A percentile compares a stretch with the other conserved stretches of the same genome.
Evolutionary conservation across 1,140 invertebrate genomes (phyloP).

Genomic region (Diorhabda sublineata): DNA sequence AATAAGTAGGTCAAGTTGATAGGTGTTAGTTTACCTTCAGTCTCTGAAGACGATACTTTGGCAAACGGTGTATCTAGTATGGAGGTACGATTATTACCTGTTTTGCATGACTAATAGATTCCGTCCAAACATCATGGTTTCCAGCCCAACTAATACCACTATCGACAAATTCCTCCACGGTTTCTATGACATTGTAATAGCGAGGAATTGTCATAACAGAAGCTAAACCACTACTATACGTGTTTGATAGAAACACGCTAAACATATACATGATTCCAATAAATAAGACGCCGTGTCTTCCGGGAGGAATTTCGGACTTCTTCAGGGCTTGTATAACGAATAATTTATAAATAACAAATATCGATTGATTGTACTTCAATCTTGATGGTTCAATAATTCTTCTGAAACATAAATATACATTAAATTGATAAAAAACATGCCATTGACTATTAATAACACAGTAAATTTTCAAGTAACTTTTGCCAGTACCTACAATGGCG

Average conservation of each 20-base stretch:
- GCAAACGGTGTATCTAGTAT: too few relatives aligned
- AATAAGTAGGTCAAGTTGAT: too few relatives aligned
- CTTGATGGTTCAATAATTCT: too few relatives aligned
- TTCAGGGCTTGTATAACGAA: conserved; percentile 27
- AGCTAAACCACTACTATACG: conserved; percentile 54
- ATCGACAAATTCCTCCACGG: conserved; percentile 30
- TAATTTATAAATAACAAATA: conserved; percentile 24
- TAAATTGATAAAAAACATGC: too few relatives aligned
- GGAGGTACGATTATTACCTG: too few relatives aligned
- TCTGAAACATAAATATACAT: too few relatives aligned
- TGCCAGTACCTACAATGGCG: too few relatives aligned
- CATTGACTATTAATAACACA: conserved; percentile 8
- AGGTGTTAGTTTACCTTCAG: too few relatives aligned
- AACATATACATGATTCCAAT: conserved; percentile 47
- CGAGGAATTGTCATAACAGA: conserved; percentile 55
- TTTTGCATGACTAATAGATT: conserved; percentile 30
- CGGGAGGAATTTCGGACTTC: conserved; percentile 12
- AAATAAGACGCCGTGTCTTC: conserved; percentile 22
- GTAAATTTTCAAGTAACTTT: neutral
- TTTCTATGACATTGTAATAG: conserved; percentile 34
- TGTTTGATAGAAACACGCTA: conserved; percentile 49
- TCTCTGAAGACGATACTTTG: too few relatives aligned
- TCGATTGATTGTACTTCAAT: conserved; percentile 3
- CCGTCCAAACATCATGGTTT: conserved; percentile 35
- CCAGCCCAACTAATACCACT: conserved; percentile 32